Base-by-base conservation (phyloP, 2,888 invertebrate species). In the Onthophagus sagittarius region DNA sequence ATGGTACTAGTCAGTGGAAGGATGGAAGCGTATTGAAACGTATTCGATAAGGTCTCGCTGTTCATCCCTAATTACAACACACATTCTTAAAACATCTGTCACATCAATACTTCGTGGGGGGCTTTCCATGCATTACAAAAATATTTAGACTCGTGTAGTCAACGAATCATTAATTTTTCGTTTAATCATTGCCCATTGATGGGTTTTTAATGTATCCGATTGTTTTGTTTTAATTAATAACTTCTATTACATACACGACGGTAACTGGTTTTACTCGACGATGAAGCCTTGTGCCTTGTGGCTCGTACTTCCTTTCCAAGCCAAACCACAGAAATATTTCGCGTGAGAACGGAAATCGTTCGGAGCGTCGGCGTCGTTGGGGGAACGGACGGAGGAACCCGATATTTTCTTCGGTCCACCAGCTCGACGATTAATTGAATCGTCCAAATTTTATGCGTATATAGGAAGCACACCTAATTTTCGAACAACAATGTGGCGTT, bases 31-130 rank as follows among this genome's bases (percentile, higher is more conserved):
- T 67, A 67, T 67, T 67, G 67, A 67, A 67, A 67, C 32, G 67
- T 67, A 32, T 67, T 67, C 67, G 67, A 67, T 67, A 32, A 32
- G 67, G 23, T 67, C 23, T 67, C 32, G 67, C 32, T 32, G 67
- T 67, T 67, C 32, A 67, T 67, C 67, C 67, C 67, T 67, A 67
- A 67, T 67, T 67, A 67, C 13, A 67, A 15, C 67, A n/a, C 31
- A 32, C 31, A 67, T 67, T 67, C 67, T 67, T 67, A 11, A 11
- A 53, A 53, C 39, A 53, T 53, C 39, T 53, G 39, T 53, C 39
- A 53, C 39, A 11, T 53, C 39, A 53, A 53, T 53, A 53, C 39
- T 53, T 53, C 39, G 11, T 53, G 11, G 39, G 39, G 39, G 39
- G 39, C 6, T 1, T 53, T 53, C 11, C 39, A 53, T 53, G 2